Evolutionary conservation across 2,113 vertebrate species (phyloP).

Genomic region (Colinus virginianus): DNA sequence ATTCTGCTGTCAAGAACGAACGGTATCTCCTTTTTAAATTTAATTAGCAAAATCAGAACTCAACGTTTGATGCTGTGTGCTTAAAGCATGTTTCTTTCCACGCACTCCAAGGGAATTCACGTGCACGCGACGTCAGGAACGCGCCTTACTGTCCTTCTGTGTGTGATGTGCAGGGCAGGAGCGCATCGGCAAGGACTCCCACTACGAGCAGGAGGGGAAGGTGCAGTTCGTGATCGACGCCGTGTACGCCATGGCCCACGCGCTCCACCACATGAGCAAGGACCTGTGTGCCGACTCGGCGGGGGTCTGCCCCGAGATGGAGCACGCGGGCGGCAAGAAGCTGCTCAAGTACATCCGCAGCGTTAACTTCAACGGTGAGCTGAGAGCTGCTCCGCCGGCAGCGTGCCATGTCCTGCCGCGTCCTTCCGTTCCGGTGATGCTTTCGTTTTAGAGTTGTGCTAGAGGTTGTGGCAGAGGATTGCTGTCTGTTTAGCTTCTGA

Average conservation of each 20-base stretch:
- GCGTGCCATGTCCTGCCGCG: too few species aligned
- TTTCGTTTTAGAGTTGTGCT: neutral
- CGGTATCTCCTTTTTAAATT: neutral
- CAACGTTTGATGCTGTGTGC: rapidly evolving
- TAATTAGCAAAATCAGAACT: neutral
- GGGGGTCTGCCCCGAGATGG: constrained; percentile 91
- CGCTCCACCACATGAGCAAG: constrained; percentile 93
- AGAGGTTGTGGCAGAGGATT: neutral
- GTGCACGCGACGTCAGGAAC: neutral
- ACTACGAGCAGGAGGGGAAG: constrained; percentile 95
- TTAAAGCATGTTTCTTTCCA: rapidly evolving
- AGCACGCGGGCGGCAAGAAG: constrained; percentile 89
- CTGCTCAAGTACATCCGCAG: constrained; percentile 93
- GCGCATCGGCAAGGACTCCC: constrained; percentile 91
- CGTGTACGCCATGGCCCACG: constrained; percentile 94
- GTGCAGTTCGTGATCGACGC: constrained; percentile 97
- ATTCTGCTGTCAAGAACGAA: too few species aligned
- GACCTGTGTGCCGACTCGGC: constrained; percentile 89
- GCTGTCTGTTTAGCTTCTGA: neutral
- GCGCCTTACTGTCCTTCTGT: neutral
- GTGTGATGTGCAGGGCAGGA: constrained; percentile 86
- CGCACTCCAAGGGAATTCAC: rapidly evolving
- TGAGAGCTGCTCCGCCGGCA: neutral
- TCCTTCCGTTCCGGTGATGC: neutral
- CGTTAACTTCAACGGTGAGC: constrained; percentile 91